Evolutionary conservation across 2,113 vertebrate species (phyloP).

Genomic region (Gobiocypris rarus): DNA sequence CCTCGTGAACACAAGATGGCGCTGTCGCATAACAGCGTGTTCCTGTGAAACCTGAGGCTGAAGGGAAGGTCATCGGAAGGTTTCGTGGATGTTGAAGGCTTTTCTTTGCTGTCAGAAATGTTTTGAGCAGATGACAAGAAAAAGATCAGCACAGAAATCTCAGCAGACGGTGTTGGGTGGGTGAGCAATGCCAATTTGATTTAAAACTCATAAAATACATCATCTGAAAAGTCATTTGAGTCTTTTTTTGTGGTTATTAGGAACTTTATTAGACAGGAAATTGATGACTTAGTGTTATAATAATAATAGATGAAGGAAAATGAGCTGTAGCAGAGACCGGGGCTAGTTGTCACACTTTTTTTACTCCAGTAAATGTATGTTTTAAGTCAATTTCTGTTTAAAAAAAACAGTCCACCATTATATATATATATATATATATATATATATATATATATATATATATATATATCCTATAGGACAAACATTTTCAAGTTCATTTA

Average conservation of each 20-base stretch:
- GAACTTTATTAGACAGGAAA: not conserved
- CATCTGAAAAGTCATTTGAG: not conserved
- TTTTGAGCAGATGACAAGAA: not conserved
- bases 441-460: too few species aligned
- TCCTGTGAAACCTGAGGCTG: not conserved
- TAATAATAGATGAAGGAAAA: not conserved
- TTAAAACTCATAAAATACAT: constrained; percentile 7
- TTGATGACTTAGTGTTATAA: not conserved
- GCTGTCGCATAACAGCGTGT: not conserved
- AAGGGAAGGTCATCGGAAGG: not conserved
- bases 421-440: too few species aligned
- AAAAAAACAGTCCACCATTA: too few species aligned
- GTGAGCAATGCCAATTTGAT: not conserved
- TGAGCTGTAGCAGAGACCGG: not conserved
- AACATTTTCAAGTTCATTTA: too few species aligned
- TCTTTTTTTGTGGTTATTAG: not conserved
- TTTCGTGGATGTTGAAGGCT: not conserved
- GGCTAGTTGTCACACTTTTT: not conserved
- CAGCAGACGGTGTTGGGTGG: not conserved
- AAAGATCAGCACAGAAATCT: not conserved
- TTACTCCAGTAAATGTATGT: not conserved
- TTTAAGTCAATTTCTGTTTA: not conserved
- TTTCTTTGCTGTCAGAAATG: not conserved
- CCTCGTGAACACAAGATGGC: constrained; percentile 37
- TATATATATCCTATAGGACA: too few species aligned